These are phyloP conservation scores for Crossocerus cetratus DNA, from an alignment of 2,888 invertebrate genomes.

Conservation along the genomic window DNA sequence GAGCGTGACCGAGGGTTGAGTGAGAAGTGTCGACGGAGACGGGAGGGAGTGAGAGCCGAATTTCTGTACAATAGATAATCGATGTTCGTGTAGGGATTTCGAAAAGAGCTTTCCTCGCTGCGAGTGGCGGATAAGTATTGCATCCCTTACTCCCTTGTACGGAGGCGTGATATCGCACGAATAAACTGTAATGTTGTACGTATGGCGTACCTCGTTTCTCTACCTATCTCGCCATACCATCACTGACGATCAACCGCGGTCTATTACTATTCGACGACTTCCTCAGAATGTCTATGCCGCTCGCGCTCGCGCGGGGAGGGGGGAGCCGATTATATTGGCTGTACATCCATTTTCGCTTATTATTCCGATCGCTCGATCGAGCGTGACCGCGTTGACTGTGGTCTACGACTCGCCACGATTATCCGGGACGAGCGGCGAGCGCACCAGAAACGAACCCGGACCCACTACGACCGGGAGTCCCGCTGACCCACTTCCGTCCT, in stretches of 20 bases:
- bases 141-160: slow-evolving; percentile 25
- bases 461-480: slow-evolving; percentile 66
- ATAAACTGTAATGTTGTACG: slow-evolving; percentile 59
- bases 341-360: too few species aligned
- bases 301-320: neutral
- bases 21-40: slow-evolving; percentile 5
- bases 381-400: neutral
- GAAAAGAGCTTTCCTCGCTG: slow-evolving; percentile 41
- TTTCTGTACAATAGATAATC: slow-evolving; percentile 52
- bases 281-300: too few species aligned
- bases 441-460: slow-evolving; percentile 63
- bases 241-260: too few species aligned
- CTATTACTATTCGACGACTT: too few species aligned
- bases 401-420: slow-evolving; percentile 1
- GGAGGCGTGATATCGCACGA: slow-evolving; percentile 46
- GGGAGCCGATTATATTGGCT: neutral
- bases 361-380: neutral
- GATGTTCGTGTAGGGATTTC: slow-evolving; percentile 53
- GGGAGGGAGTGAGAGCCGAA: slow-evolving; percentile 12
- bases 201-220: too few species aligned
- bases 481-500: slow-evolving; percentile 66
- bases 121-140: slow-evolving; percentile 3
- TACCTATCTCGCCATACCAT: too few species aligned
- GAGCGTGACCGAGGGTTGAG: neutral
- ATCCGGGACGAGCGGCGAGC: slow-evolving; percentile 13